Base-by-base conservation (phyloP, 2,888 invertebrate genomes). In the Mechanitis mazaeus region DNA sequence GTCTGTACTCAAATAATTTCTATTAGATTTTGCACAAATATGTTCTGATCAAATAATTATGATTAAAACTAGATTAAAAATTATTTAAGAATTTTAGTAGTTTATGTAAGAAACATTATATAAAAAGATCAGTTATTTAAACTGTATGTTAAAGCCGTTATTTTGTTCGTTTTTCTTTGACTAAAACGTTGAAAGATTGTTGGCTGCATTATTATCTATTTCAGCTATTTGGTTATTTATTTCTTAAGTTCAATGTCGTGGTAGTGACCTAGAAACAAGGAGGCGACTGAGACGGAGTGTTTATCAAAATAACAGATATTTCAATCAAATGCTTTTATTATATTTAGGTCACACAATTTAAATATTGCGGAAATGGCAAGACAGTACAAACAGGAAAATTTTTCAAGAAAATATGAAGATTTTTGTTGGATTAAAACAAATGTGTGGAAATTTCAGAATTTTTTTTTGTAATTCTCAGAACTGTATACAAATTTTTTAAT, bases 231-330 rank as follows among this genome's bases (percentile, higher is more conserved):
- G 50, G 50, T 50, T 50, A 50, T 50, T 50, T 50, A 20, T 50
- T 50, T 31, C 11, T 28, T 31, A 65, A 67, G 67, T 66, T 86
- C 85, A 86, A 84, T 85, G 84, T 80, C 84, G 60, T 65, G 57
- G 63, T 60, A 47, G 62, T 68, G 78, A 74, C 77, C 77, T 76
- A 79, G 75, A 78, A 73, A 71, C 69, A 70, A 72, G 72, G 74
- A 72, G 69, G 72, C 72, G 75, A 76, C 71, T 74, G 71, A 72
- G 68, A 69, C 61, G 67, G 64, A 59, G 42, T 42, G 42, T 31
- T 50, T 50, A 9, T 50, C 6, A 31, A 31, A 50, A 50, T 50
- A 50, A 47, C 47, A 11, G 7, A 42, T 42, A 42, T 42, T 9
- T 9, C 7, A 50, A 50, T 50, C 35, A 35, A 50, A 50, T 50